Percentiles rank a stretch among this genome's conserved stretches.
These are phyloP conservation scores for Campoletis raptor DNA, from an alignment of 2,888 invertebrate species.

Conservation along the genomic window DNA sequence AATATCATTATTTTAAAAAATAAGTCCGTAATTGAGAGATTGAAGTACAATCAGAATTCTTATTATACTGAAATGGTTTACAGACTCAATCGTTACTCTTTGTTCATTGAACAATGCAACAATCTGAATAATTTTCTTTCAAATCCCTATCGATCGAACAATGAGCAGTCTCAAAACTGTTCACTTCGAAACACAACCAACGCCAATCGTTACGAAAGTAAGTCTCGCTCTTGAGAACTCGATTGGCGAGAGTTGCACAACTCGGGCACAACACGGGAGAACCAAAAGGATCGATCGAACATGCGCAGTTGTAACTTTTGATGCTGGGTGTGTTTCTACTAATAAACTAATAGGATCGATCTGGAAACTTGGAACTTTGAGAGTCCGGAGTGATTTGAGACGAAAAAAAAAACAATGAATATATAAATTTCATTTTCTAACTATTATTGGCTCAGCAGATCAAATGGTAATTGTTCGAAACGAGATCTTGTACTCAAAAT, in stretches of 20 bases:
- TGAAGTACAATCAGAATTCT: neutral
- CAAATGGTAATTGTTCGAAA: neutral
- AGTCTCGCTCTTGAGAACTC: conserved; percentile 62
- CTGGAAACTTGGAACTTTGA: conserved; percentile 10
- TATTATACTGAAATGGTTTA: conserved; percentile 4
- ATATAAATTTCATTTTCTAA: neutral
- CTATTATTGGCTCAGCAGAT: neutral
- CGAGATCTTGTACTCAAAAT: neutral
- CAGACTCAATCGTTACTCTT: conserved; percentile 8
- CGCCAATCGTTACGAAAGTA: conserved; percentile 60
- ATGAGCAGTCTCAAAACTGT: conserved; percentile 42
- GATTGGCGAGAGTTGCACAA: conserved; percentile 65
- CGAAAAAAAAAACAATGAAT: neutral
- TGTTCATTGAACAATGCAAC: conserved; percentile 25
- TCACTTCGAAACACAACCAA: conserved; percentile 10
- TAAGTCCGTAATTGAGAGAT: neutral
- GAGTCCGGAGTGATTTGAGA: neutral
- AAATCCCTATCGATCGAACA: conserved; percentile 14
- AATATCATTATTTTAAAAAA: neutral
- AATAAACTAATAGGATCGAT: conserved; percentile 2
- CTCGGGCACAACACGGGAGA: conserved; percentile 45
- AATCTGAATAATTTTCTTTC: conserved; percentile 34
- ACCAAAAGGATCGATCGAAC: conserved; percentile 50
- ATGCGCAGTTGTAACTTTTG: conserved; percentile 54
- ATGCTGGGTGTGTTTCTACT: conserved; percentile 48